These are phyloP conservation scores for Synergus umbraculus DNA, from an alignment of 2,888 invertebrate species.

Conservation along the genomic window DNA sequence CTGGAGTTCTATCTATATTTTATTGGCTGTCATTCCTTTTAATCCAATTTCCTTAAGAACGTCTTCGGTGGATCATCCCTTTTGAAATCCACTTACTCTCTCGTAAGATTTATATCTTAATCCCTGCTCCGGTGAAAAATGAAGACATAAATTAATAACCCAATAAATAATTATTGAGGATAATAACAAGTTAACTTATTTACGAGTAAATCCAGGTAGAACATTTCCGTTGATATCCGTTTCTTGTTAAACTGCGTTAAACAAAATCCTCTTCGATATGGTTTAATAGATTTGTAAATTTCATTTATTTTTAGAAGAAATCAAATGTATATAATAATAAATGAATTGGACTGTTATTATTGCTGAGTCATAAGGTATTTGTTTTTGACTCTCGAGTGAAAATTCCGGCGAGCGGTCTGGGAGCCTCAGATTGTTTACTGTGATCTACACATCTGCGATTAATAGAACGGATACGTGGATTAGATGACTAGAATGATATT, in stretches of 20 bases:
- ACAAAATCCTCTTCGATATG: not conserved
- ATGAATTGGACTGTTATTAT: not conserved
- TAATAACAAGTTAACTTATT: not conserved
- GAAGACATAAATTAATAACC: not conserved
- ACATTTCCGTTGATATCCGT: not conserved
- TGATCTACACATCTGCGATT: not conserved
- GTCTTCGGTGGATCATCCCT: not conserved
- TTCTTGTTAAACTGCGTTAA: not conserved
- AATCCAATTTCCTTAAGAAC: conserved; percentile 17
- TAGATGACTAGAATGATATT: not conserved
- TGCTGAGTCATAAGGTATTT: not conserved
- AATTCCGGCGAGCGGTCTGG: conserved; percentile 7
- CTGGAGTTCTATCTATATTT: conserved; percentile 2
- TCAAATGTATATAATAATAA: not conserved
- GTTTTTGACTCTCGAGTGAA: not conserved
- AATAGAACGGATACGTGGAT: not conserved
- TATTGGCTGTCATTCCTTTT: conserved; percentile 21
- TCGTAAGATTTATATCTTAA: not conserved
- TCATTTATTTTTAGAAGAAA: not conserved
- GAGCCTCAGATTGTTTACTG: not conserved
- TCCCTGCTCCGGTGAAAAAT: not conserved
- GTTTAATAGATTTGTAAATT: not conserved
- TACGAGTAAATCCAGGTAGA: not conserved
- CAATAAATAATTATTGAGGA: not conserved
- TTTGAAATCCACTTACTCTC: not conserved